Percentiles rank a stretch among this genome's conserved stretches.
These are phyloP conservation scores for Isotomurus palustris DNA, from an alignment of 2,888 invertebrate genomes.

Conservation along the genomic window DNA sequence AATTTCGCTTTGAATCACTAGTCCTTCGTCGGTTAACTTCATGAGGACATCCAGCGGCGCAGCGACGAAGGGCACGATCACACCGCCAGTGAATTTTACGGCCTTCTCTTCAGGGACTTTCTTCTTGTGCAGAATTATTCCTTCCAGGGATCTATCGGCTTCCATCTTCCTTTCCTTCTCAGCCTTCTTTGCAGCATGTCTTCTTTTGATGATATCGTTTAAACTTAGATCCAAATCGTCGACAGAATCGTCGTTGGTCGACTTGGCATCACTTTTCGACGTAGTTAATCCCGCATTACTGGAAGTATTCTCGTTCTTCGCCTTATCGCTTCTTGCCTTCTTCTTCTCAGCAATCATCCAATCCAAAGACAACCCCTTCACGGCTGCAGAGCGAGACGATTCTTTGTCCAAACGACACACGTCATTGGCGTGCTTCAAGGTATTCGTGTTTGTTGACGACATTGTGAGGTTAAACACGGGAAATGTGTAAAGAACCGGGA, in stretches of 20 bases:
- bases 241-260: too few species aligned
- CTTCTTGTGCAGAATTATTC: neutral
- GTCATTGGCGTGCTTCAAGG: constrained; percentile 3
- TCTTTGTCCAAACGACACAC: neutral
- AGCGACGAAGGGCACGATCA: too few species aligned
- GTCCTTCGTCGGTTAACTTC: constrained; percentile 1
- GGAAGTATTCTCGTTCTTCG: neutral
- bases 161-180: neutral
- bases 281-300: too few species aligned
- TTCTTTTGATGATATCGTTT: neutral
- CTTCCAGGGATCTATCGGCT: neutral
- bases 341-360: neutral
- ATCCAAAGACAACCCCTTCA: neutral
- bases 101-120: neutral
- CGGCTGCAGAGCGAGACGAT: neutral
- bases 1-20: constrained; percentile 3
- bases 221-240: neutral
- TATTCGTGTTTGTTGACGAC: too few species aligned
- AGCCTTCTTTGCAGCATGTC: neutral
- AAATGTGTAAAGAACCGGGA: too few species aligned
- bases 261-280: neutral
- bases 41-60: neutral
- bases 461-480: too few species aligned
- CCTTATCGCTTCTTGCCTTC: neutral
- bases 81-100: too few species aligned